Conservation (phyloP, 2,113 vertebrate genomes). For the Pavo muticus region DNA sequence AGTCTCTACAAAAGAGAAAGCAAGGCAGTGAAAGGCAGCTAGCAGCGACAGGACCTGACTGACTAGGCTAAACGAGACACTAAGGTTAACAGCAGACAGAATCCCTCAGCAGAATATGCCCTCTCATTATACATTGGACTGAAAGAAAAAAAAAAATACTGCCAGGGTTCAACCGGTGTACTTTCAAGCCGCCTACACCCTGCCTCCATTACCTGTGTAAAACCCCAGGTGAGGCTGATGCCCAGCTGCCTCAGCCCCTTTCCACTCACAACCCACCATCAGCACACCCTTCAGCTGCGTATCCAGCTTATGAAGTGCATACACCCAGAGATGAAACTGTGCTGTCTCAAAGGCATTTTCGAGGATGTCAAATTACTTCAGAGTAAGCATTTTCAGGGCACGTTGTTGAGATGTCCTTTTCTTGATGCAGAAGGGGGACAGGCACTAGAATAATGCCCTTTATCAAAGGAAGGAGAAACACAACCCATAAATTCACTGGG, state of each 20-base stretch:
- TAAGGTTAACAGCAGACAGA: neutral
- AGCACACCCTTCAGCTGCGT: neutral
- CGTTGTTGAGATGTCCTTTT: neutral
- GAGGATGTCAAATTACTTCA: neutral
- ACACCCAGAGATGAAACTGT: neutral
- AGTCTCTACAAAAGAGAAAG: neutral
- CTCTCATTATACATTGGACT: neutral
- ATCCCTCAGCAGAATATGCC: neutral
- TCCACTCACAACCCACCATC: neutral
- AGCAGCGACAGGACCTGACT: neutral
- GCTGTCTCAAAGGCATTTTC: neutral
- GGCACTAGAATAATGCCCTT: neutral
- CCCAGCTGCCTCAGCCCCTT: accelerated
- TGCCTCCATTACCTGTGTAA: neutral
- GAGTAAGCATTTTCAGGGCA: neutral
- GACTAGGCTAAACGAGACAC: neutral
- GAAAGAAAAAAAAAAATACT: neutral
- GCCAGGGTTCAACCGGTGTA: neutral
- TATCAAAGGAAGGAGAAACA: neutral
- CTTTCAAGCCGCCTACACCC: neutral
- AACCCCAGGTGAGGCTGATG: neutral
- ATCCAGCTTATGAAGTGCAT: neutral
- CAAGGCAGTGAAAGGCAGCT: neutral
- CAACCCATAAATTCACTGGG: neutral
- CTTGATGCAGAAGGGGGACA: neutral